Base-by-base conservation (phyloP, 2,797 vertebrate genomes). In the Alectoris magna region DNA sequence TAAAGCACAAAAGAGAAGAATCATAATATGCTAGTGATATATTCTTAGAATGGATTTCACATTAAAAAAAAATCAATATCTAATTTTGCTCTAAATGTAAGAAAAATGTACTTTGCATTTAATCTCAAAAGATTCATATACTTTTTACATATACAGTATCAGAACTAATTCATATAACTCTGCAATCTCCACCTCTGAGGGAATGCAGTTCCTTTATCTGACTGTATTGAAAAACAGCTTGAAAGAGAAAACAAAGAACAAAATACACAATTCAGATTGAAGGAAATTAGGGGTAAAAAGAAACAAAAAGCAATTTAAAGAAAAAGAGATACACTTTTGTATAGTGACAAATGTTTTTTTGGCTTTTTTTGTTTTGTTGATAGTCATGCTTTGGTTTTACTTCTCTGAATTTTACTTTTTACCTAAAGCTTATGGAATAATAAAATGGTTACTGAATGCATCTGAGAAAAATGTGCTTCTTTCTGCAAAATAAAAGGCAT, bases 11-110 rank as follows among this genome's bases (percentile, higher is more conserved):
- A 91, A 86, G 46, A 89, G 22, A 82, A 90, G 60, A 94, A 81
- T 67, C n/a, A 68, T 59, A 94, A 68, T 88, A 86, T 74, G 29
- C 69, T 88, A 77, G 79, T 73, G 38, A 84, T 84, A 29, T 88
- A 88, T 77, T 90, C 83, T 74, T 69, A 62, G 60, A 92, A 96
- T 91, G 89, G 94, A 93, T 96, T 95, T 95, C 88, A 88, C 91
- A 91, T 95, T 93, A 86, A 94, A 95, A 79, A 79, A 93, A 94
- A 70, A 96, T 96, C 95, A 51, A 95, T 96, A 96, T 39, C 68
- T 91, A 92, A 96, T 96, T 96, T 96, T 92, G 53, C 46, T 90
- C 71, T 88, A 75, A 94, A 84, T 39, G 19, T 23, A 95, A 73
- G 94, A 92, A 92, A 84, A 96, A 93, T 92, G 83, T 79, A 90